A percentile compares a stretch with the other conserved stretches of the same genome.
These are phyloP conservation scores for Antheraea assamensis DNA, from an alignment of 2,888 invertebrate species.

Conservation along the genomic window DNA sequence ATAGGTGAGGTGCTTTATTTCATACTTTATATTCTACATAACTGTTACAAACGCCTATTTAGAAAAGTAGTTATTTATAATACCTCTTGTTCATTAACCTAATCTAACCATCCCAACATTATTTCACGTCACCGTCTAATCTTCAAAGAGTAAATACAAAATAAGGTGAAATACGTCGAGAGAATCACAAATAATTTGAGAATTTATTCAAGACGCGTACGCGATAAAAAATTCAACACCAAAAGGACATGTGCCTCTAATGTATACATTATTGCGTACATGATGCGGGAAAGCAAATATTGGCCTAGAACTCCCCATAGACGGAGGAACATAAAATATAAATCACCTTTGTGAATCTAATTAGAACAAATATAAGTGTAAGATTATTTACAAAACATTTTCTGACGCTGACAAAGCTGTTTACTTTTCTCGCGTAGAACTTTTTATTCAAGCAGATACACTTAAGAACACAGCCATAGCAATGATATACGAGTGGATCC, in stretches of 20 bases:
- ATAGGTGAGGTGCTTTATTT: no score
- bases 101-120: neutral
- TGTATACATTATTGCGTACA: conserved; percentile 5
- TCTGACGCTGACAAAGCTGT: no score
- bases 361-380: neutral
- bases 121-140: neutral
- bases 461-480: no score
- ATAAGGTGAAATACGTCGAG: neutral
- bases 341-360: conserved; percentile 6
- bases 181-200: neutral
- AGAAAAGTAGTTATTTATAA: no score
- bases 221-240: conserved; percentile 10
- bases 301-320: neutral
- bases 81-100: no score
- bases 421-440: no score
- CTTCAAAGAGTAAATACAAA: neutral
- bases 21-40: no score
- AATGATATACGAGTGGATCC: no score
- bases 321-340: neutral
- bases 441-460: no score
- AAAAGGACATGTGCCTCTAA: conserved; percentile 4
- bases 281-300: conserved; percentile 4
- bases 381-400: no score
- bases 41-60: no score
- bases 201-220: conserved; percentile 8